phyloP scores from a whole-genome alignment of 2,113 vertebrate species.

The Ibidorhyncha struthersii region DNA sequence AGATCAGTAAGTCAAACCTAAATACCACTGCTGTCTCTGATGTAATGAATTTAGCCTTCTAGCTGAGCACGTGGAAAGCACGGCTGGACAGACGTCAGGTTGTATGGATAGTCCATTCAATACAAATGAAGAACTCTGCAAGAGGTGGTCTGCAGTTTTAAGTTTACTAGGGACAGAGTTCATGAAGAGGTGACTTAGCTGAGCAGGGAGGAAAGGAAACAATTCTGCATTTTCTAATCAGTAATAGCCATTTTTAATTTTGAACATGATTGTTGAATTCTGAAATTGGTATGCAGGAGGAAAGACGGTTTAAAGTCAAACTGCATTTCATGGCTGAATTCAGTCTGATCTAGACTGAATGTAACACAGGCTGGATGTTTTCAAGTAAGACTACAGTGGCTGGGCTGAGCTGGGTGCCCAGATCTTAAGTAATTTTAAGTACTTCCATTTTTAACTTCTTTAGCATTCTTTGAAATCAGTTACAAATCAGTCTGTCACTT shows the following conservation, averaged over 20 bases:
- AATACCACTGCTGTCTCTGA: not conserved
- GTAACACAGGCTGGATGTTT: not conserved
- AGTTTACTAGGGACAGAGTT: not conserved
- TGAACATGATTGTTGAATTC: not conserved
- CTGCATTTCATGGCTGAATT: not conserved
- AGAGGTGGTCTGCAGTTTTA: not conserved
- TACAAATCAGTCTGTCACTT: not conserved
- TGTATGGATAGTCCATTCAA: not conserved
- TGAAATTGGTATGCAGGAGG: not conserved
- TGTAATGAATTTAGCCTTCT: constrained; percentile 1
- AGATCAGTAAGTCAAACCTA: constrained; percentile 87
- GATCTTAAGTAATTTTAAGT: not conserved
- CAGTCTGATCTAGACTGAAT: not conserved
- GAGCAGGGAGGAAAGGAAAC: not conserved
- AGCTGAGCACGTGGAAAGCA: not conserved
- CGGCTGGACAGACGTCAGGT: not conserved
- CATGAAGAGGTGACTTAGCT: not conserved
- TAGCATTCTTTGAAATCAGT: not conserved
- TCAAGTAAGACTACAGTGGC: not conserved
- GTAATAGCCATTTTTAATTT: not conserved
- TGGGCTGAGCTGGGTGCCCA: not conserved
- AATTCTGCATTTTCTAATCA: not conserved
- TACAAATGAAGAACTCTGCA: not conserved
- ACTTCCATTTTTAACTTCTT: not conserved
- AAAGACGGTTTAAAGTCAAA: not conserved